Conservation (phyloP, 2,113 vertebrate species). For the Nycticorax nycticorax region DNA sequence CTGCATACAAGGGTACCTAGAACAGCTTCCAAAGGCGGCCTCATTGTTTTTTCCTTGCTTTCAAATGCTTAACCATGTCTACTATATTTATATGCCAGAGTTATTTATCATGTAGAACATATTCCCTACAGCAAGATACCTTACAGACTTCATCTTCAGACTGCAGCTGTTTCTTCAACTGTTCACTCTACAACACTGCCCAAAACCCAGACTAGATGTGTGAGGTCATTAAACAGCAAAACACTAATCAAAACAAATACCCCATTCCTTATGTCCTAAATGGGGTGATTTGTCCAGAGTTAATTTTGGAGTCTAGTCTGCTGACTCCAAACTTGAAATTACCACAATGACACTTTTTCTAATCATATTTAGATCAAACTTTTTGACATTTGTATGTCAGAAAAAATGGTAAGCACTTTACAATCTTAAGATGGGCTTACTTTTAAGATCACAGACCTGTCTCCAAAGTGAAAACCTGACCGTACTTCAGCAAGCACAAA, state of each 20-base stretch:
- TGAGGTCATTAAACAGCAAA: not conserved
- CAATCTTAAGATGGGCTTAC: not conserved
- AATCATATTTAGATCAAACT: not conserved
- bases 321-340: not conserved
- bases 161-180: not conserved
- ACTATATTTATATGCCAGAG: not conserved
- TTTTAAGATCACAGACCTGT: not conserved
- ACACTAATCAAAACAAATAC: not conserved
- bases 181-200: not conserved
- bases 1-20: not conserved
- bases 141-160: not conserved
- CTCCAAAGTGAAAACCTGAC: not conserved
- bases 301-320: not conserved
- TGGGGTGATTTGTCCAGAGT: not conserved
- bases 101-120: not conserved
- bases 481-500: not conserved
- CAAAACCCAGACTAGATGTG: not conserved
- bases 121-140: not conserved
- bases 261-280: not conserved
- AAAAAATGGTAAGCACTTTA: not conserved
- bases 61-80: not conserved
- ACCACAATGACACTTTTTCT: not conserved
- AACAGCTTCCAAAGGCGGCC: not conserved
- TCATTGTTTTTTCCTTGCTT: not conserved
- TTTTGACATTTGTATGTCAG: not conserved